These are phyloP conservation scores for Telenomus remus DNA, from an alignment of 1,140 invertebrate species.

Conservation along the genomic window DNA sequence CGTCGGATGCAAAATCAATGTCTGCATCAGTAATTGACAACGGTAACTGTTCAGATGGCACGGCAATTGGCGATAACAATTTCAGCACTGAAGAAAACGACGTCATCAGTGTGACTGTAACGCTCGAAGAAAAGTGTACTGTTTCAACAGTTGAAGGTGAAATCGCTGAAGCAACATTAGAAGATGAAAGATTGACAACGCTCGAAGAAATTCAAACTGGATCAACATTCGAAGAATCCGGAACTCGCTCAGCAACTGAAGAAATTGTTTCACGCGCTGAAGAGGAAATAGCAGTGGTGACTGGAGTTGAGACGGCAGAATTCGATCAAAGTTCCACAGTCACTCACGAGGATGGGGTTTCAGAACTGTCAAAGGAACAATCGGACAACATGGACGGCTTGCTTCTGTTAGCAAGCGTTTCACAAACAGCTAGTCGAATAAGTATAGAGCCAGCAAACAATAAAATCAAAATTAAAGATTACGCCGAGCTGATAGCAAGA, in stretches of 20 bases:
- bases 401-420: conserved; percentile 69
- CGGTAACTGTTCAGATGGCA: neutral
- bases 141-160: too few species aligned
- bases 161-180: too few species aligned
- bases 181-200: too few species aligned
- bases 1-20: neutral
- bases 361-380: neutral
- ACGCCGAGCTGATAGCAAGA: conserved; percentile 52
- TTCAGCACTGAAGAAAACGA: too few species aligned
- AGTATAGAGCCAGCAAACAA: conserved; percentile 38
- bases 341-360: neutral
- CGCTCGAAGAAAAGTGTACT: too few species aligned
- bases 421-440: conserved; percentile 55
- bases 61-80: neutral
- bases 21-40: neutral
- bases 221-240: too few species aligned
- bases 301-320: too few species aligned
- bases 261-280: neutral
- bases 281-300: neutral
- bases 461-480: conserved; percentile 68
- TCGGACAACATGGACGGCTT: conserved; percentile 68
- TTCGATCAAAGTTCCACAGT: neutral
- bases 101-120: too few species aligned
- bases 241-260: too few species aligned
- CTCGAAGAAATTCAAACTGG: too few species aligned